Evolutionary conservation across 2,888 invertebrate species (phyloP), one percentile per base, ranked within the genome.

Genomic region (Andricus quercusramuli): DNA sequence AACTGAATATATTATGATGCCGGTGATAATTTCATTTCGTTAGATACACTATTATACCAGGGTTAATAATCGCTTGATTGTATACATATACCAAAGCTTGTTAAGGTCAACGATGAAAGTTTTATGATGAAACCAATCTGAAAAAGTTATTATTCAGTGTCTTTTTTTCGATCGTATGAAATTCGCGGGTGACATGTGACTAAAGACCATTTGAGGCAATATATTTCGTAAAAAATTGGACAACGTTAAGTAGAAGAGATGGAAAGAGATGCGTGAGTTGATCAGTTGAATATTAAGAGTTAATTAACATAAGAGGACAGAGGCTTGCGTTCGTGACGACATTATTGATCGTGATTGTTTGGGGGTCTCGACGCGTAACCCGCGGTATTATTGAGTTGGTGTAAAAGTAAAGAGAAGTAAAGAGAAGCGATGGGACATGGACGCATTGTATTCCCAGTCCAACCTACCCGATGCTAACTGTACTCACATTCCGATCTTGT

Each of bases 251-350:
- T 59, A 37, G 37, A 37, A 37, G 37, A 78, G 67, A 77, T 70
- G 82, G 68, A 79, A 80, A 79, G 17, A 80, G 78, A 79, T 82
- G 80, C 80, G 22, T 74, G 76, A 81, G 78, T 84, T 82, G 83
- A 83, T 85, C 83, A 83, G 85, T 86, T 85, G 91, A 91, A 91
- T 91, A 91, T 90, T 91, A 91, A 91, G 87, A 86, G 89, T 86
- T 87, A 85, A 90, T 91, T 91, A 91, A 88, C 91, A 91, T 90
- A 90, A 91, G 89, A 89, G 89, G 88, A 90, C 89, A 89, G 88
- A 86, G 87, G 86, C 87, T 89, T 90, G 84, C 85, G 89, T 89
- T 91, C 91, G 91, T 91, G 91, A 91, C 90, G 89, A 89, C 89
- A 88, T 91, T 91, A 91, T 91, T 90, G 91, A 91, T 91, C 89